Evolutionary conservation across 2,797 vertebrate species (phyloP).

Genomic region (Gallinago solitaria): DNA sequence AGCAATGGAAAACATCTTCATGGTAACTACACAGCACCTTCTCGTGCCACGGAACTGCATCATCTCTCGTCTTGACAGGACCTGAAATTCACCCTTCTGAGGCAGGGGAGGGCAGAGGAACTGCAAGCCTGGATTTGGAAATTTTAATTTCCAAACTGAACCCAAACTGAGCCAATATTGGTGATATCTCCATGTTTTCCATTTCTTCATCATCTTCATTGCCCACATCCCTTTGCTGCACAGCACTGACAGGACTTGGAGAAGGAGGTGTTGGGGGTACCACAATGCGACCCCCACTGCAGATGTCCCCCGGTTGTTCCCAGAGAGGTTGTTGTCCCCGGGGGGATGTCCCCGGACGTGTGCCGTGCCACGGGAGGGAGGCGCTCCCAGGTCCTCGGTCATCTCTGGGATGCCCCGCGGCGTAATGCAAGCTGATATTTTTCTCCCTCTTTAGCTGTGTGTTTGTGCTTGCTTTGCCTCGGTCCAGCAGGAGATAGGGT

Average conservation of each 20-base stretch:
- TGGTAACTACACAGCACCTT: accelerated
- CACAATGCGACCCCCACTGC: not conserved
- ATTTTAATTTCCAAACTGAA: not conserved
- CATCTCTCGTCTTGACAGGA: accelerated
- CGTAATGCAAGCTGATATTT: not conserved
- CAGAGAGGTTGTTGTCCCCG: not conserved
- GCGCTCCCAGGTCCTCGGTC: accelerated
- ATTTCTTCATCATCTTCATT: accelerated
- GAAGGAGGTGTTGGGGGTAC: not conserved
- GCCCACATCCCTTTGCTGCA: accelerated
- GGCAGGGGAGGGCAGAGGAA: too few species aligned
- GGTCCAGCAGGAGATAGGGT: not conserved
- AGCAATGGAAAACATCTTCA: accelerated
- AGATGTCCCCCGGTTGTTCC: accelerated
- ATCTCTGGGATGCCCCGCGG: not conserved
- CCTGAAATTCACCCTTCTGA: not conserved
- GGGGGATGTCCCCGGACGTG: accelerated
- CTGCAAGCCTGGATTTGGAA: not conserved
- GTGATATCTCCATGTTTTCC: accelerated
- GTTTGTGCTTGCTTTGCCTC: not conserved
- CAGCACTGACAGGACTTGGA: not conserved
- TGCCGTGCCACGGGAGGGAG: accelerated
- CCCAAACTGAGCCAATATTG: accelerated
- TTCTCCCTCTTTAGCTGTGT: not conserved
- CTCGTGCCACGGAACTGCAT: not conserved